phyloP scores from a whole-genome alignment of 2,797 vertebrate species.

The Arremon brunneinucha region DNA sequence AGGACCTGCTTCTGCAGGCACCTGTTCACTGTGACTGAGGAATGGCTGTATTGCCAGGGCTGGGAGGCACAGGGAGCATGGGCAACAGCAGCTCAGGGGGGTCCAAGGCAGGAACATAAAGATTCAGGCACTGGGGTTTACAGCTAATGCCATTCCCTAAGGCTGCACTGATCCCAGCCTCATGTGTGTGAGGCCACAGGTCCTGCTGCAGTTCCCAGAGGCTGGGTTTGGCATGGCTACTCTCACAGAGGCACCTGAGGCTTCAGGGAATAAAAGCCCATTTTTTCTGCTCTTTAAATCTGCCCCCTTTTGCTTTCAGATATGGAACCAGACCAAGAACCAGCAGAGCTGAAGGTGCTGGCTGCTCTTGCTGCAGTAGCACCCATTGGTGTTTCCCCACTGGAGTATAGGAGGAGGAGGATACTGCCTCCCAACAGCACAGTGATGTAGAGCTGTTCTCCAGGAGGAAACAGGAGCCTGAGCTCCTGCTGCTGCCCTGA shows the following conservation, averaged over 20 bases:
- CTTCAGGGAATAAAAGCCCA: not conserved
- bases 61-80: not conserved
- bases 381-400: rapidly evolving
- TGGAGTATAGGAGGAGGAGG: not conserved
- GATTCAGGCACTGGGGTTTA: not conserved
- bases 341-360: not conserved
- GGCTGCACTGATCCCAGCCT: rapidly evolving
- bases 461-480: not conserved
- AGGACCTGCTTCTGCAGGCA: not conserved
- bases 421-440: not conserved
- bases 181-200: rapidly evolving
- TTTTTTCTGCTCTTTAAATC: not conserved
- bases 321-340: not conserved
- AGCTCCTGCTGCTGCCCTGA: not conserved
- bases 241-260: not conserved
- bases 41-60: rapidly evolving
- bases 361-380: not conserved
- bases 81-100: not conserved
- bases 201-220: rapidly evolving
- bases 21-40: not conserved
- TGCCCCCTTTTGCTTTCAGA: not conserved
- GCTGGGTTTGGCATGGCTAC: not conserved
- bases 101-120: not conserved
- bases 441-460: not conserved
- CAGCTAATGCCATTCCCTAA: not conserved